A percentile compares a stretch with the other conserved stretches of the same genome.
Conservation (phyloP, 1,140 invertebrate genomes). For the Atta colombica region DNA sequence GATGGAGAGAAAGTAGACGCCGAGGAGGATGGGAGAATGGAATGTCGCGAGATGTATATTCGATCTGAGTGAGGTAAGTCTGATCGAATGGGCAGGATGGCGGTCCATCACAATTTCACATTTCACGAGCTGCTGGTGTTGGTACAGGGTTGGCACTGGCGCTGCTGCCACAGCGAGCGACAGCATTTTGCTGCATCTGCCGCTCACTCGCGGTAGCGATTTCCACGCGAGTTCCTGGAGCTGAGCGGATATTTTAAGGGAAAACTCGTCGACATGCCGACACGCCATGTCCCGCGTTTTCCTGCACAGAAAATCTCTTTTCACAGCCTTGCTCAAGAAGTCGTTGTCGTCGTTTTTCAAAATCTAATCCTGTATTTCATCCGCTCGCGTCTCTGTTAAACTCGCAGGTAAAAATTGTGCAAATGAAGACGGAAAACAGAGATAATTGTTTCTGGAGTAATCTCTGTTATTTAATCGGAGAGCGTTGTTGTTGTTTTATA, state of each 20-base stretch:
- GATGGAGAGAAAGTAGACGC: too few relatives aligned
- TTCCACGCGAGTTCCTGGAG: background rate
- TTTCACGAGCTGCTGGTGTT: constrained; percentile 46
- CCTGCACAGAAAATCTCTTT: constrained; percentile 55
- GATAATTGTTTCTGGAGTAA: background rate
- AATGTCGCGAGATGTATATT: constrained; percentile 66
- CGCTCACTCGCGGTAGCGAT: constrained; percentile 31
- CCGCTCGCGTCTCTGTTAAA: background rate
- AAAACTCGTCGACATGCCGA: constrained; percentile 36
- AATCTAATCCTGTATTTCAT: constrained; percentile 53
- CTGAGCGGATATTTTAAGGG: constrained; percentile 44
- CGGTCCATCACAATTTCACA: constrained; percentile 63
- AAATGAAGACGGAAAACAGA: background rate
- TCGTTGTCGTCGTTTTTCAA: constrained; percentile 13
- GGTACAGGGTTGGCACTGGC: background rate
- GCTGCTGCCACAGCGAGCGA: background rate
- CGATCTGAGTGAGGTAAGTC: constrained; percentile 54
- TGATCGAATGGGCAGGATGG: constrained; percentile 57
- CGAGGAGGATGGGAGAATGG: background rate
- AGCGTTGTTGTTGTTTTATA: constrained; percentile 21
- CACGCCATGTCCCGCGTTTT: constrained; percentile 31
- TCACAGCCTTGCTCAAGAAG: background rate
- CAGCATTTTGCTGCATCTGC: constrained; percentile 4
- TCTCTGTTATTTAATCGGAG: constrained; percentile 20
- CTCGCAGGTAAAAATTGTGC: background rate